These are phyloP conservation scores for Lynx canadensis DNA, from an alignment of 2,113 vertebrate genomes.

Conservation along the genomic window DNA sequence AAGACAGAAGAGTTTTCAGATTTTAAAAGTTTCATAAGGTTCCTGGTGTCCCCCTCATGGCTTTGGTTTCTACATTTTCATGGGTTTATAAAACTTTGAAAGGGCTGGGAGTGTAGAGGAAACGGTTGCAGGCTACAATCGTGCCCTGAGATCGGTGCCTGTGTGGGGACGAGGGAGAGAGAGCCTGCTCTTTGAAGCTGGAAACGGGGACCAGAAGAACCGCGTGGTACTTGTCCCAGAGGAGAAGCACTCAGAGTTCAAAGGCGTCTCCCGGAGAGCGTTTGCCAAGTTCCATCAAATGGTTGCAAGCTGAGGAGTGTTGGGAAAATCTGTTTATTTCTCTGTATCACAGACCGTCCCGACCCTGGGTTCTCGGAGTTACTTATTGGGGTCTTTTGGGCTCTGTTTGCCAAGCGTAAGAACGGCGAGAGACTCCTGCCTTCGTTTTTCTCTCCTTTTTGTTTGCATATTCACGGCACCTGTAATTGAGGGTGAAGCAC, in stretches of 20 bases:
- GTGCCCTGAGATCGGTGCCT: not conserved
- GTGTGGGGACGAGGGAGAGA: not conserved
- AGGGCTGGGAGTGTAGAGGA: not conserved
- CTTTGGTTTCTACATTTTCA: fast-evolving
- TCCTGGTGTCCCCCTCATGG: fast-evolving
- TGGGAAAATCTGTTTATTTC: constrained; percentile 53
- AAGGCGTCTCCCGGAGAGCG: not conserved
- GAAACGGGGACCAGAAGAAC: not conserved
- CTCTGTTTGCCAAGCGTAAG: constrained; percentile 49
- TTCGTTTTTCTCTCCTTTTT: not conserved
- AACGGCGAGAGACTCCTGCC: constrained; percentile 54
- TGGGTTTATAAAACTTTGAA: not conserved
- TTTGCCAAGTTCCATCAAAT: constrained; percentile 60
- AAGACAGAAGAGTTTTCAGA: not conserved
- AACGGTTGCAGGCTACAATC: not conserved
- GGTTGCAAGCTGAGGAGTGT: constrained; percentile 56
- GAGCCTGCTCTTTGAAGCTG: constrained; percentile 21
- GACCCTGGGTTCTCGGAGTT: constrained; percentile 62
- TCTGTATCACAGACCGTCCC: constrained; percentile 27
- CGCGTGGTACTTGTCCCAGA: not conserved
- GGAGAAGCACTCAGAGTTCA: constrained; percentile 38
- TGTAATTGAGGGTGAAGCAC: constrained; percentile 9
- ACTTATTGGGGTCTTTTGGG: constrained; percentile 68
- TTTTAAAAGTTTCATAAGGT: not conserved
- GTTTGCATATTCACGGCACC: constrained; percentile 55